These are phyloP conservation scores for Nipponacmea schrenckii DNA, from an alignment of 2,888 invertebrate genomes.

Conservation along the genomic window DNA sequence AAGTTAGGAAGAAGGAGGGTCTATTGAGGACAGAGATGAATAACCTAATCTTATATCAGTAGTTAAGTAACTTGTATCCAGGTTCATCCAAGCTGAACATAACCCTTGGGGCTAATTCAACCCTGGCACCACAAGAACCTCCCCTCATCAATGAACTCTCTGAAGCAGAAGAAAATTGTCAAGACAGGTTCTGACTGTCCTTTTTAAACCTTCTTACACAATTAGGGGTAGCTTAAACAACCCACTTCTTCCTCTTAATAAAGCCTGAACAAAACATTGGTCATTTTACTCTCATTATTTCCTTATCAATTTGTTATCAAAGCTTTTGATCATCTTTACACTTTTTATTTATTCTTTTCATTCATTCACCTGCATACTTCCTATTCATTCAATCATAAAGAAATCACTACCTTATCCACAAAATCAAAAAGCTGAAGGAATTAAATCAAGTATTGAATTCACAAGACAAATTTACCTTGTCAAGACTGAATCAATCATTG, in stretches of 20 bases:
- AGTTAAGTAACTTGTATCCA: not conserved
- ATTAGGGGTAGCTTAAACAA: not conserved
- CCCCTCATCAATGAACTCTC: constrained; percentile 16
- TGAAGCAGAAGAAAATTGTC: constrained; percentile 14
- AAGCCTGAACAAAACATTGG: not conserved
- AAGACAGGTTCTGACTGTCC: constrained; percentile 2
- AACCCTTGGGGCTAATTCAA: not conserved
- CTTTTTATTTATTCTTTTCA: no score
- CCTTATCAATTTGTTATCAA: not conserved
- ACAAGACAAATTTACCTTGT: no score
- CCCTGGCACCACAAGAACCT: constrained; percentile 1
- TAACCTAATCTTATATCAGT: constrained; percentile 2
- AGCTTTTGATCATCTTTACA: no score
- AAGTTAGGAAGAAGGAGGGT: not conserved
- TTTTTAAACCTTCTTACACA: not conserved
- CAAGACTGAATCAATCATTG: no score
- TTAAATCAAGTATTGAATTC: no score
- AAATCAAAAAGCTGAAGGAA: no score
- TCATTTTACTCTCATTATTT: not conserved
- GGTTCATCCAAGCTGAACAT: not conserved
- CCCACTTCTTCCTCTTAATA: not conserved
- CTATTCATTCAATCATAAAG: no score
- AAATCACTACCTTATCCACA: no score
- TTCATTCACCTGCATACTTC: no score
- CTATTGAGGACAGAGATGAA: not conserved